A percentile compares a stretch with the other conserved stretches of the same genome.
Conservation (phyloP, 2,888 invertebrate species). For the Limnephilus auricula region DNA sequence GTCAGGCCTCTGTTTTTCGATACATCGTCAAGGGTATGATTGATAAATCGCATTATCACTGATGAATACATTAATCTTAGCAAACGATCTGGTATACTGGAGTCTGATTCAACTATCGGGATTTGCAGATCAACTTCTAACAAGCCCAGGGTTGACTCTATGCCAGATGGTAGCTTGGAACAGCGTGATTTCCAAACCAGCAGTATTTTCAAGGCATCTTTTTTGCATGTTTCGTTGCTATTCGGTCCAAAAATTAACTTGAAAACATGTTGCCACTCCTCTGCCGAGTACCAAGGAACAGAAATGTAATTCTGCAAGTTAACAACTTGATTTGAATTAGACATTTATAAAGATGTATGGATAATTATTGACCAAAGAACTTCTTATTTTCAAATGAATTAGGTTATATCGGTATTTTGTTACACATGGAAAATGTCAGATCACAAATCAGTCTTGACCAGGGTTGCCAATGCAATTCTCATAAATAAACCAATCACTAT, state of each 20-base stretch:
- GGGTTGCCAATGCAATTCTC: no score
- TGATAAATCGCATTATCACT: constrained; percentile 82
- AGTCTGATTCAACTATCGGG: constrained; percentile 68
- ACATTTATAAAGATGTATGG: constrained; percentile 6
- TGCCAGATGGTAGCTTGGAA: constrained; percentile 78
- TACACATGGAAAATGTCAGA: neutral
- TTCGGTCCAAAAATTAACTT: constrained; percentile 73
- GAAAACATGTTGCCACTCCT: constrained; percentile 78
- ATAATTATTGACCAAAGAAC: neutral
- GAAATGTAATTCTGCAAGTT: neutral
- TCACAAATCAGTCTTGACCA: neutral
- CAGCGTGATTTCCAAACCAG: constrained; percentile 79
- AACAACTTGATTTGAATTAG: neutral
- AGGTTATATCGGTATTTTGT: neutral
- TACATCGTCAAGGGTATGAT: constrained; percentile 79
- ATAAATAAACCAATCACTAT: no score
- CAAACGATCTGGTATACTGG: constrained; percentile 73
- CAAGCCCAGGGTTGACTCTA: constrained; percentile 79
- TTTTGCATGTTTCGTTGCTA: constrained; percentile 69
- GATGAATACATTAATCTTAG: constrained; percentile 80
- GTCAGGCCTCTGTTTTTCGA: constrained; percentile 74
- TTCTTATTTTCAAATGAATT: neutral
- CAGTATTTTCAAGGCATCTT: constrained; percentile 75
- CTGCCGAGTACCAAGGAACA: constrained; percentile 74
- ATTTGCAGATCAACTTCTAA: constrained; percentile 76